Conservation (phyloP, 2,113 vertebrate species). For the Scopus umbretta region DNA sequence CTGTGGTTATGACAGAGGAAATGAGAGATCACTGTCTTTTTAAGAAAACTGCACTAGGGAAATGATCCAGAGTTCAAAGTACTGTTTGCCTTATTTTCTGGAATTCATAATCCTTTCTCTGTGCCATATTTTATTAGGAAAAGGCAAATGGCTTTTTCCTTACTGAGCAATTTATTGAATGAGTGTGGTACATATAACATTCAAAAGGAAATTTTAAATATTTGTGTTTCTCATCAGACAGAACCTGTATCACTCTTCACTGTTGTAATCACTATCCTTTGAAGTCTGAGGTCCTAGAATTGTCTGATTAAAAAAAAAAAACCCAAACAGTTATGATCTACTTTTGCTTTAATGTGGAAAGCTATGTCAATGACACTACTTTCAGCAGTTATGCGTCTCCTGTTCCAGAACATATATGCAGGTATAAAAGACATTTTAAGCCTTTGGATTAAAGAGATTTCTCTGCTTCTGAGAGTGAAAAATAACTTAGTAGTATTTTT, state of each 20-base stretch:
- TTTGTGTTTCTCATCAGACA: neutral
- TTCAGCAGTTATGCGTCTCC: neutral
- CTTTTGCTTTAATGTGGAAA: neutral
- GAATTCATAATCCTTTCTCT: neutral
- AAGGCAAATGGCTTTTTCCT: neutral
- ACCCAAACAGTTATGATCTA: neutral
- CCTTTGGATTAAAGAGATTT: neutral
- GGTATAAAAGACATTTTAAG: neutral
- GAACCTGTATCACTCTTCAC: neutral
- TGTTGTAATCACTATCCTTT: neutral
- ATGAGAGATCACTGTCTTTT: slow-evolving; percentile 3
- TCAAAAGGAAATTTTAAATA: neutral
- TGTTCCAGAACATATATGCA: neutral
- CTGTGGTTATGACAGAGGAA: neutral
- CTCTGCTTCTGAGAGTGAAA: neutral
- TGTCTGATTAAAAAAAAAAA: neutral
- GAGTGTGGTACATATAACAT: neutral
- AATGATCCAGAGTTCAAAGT: neutral
- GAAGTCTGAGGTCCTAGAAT: neutral
- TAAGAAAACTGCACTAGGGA: neutral
- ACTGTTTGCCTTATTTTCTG: neutral
- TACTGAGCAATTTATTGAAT: neutral
- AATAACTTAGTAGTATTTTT: neutral
- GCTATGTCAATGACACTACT: neutral
- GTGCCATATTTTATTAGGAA: neutral